phyloP scores from a whole-genome alignment of 1,140 invertebrate genomes.

The Apis laboriosa region DNA sequence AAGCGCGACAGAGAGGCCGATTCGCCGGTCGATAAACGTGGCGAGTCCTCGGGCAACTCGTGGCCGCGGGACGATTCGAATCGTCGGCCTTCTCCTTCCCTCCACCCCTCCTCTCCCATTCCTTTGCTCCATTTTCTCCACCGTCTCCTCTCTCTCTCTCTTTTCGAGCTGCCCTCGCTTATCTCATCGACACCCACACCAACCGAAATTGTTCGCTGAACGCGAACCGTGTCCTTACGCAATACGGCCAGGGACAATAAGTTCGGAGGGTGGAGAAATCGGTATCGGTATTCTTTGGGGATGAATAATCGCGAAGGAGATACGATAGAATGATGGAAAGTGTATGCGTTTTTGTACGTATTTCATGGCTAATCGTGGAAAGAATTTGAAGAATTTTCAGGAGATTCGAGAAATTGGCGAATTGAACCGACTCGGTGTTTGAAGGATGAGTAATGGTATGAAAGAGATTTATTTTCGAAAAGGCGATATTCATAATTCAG shows the following conservation, averaged over 20 bases:
- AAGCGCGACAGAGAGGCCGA: slow-evolving; percentile 42
- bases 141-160: neutral
- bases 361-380: too few relatives aligned
- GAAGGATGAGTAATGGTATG: too few relatives aligned
- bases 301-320: neutral
- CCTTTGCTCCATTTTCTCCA: slow-evolving; percentile 42
- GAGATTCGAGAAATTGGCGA: too few relatives aligned
- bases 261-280: slow-evolving; percentile 10
- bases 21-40: slow-evolving; percentile 45
- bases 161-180: slow-evolving; percentile 21
- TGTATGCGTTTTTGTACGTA: too few relatives aligned
- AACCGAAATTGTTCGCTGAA: slow-evolving; percentile 19
- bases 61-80: slow-evolving; percentile 24
- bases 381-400: too few relatives aligned
- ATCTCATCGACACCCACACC: slow-evolving; percentile 57
- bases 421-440: too few relatives aligned
- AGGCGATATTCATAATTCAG: too few relatives aligned
- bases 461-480: too few relatives aligned
- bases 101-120: slow-evolving; percentile 9
- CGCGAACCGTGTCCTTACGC: slow-evolving; percentile 20
- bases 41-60: slow-evolving; percentile 29
- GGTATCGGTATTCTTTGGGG: neutral
- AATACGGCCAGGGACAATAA: slow-evolving; percentile 20
- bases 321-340: too few relatives aligned
- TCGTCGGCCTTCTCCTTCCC: slow-evolving; percentile 1